A percentile compares a stretch with the other conserved stretches of the same genome.
These are phyloP conservation scores for Monomorium pharaonis DNA, from an alignment of 1,140 invertebrate genomes.

Conservation along the genomic window DNA sequence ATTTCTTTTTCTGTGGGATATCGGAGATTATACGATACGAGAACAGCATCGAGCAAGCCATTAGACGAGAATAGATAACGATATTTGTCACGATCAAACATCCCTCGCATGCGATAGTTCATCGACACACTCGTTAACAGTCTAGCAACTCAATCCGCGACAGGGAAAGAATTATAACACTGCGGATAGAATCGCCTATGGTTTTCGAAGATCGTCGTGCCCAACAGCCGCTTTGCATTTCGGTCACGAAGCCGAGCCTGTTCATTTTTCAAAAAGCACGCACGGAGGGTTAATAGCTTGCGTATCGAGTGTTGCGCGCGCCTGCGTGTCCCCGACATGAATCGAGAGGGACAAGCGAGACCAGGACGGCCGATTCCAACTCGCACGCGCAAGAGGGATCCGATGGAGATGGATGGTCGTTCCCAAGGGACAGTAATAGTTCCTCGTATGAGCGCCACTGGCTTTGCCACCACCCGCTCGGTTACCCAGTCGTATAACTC, in stretches of 20 bases:
- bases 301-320: slow-evolving; percentile 71
- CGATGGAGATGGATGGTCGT: slow-evolving; percentile 84
- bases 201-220: neutral
- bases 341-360: slow-evolving; percentile 51
- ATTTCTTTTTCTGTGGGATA: neutral
- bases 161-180: slow-evolving; percentile 23
- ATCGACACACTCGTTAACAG: slow-evolving; percentile 45
- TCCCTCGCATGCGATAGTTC: slow-evolving; percentile 24
- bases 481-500: slow-evolving; percentile 26
- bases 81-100: slow-evolving; percentile 39
- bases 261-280: slow-evolving; percentile 66
- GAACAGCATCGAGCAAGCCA: neutral
- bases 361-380: slow-evolving; percentile 77
- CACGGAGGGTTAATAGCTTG: slow-evolving; percentile 77
- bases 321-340: slow-evolving; percentile 33
- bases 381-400: slow-evolving; percentile 78
- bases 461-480: slow-evolving; percentile 39
- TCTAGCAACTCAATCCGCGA: slow-evolving; percentile 22
- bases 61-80: slow-evolving; percentile 3
- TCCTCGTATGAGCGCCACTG: slow-evolving; percentile 69
- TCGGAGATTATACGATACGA: neutral
- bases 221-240: slow-evolving; percentile 49
- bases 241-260: slow-evolving; percentile 52
- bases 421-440: slow-evolving; percentile 82
- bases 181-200: neutral